These are phyloP conservation scores for Bufo bufo DNA, from an alignment of 2,113 vertebrate species.

Conservation along the genomic window DNA sequence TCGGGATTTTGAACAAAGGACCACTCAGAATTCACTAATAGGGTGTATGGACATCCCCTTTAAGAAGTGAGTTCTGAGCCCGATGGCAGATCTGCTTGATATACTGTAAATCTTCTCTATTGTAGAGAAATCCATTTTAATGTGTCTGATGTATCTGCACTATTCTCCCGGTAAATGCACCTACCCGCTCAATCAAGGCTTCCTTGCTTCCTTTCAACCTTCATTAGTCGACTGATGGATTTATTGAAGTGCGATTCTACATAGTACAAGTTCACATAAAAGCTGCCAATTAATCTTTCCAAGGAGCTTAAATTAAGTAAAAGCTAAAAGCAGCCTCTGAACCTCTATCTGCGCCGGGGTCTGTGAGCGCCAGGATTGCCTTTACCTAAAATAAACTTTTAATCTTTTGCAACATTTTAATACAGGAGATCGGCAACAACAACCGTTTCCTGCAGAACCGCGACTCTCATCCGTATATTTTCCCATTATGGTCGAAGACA, in stretches of 20 bases:
- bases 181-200: background rate
- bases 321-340: slow-evolving; percentile 35
- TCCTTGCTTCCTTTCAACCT: slow-evolving; percentile 10
- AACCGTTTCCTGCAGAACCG: background rate
- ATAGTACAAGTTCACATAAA: background rate
- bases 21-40: no score
- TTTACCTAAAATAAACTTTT: background rate
- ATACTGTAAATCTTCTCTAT: background rate
- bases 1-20: no score
- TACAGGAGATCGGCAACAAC: background rate
- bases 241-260: background rate
- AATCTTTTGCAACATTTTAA: background rate
- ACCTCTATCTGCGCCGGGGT: background rate
- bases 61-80: background rate
- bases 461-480: background rate
- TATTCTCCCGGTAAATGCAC: background rate
- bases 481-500: no score
- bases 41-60: background rate
- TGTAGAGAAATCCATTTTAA: background rate
- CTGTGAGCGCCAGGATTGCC: background rate
- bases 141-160: background rate
- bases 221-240: slow-evolving; percentile 4
- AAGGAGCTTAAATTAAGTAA: slow-evolving; percentile 25
- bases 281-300: slow-evolving; percentile 26
- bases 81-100: background rate